Base-by-base conservation (phyloP, 2,797 vertebrate genomes). In the Gallinago nigripennis region DNA sequence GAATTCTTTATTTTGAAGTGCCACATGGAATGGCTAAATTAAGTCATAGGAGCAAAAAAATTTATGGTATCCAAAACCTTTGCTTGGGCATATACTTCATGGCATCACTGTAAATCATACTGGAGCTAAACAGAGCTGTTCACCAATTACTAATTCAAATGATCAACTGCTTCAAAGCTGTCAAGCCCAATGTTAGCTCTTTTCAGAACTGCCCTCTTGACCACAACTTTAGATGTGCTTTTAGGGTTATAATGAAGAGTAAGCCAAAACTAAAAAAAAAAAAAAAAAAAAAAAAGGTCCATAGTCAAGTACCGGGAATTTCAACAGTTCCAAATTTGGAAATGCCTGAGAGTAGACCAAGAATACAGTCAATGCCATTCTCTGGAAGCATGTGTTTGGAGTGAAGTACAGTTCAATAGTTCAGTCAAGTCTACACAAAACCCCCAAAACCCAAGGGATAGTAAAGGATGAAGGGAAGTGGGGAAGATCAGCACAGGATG, bases 91-190 rank as follows among this genome's bases (percentile, higher is more conserved):
- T 17, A 30, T 53, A 70, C 57, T 77, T 18, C 81, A 46, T 4
- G 28, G 68, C 71, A 90, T 64, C 94, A 85, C 64, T 75, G 64
- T 92, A 87, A 82, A 94, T 93, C 90, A 88, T 4, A 28, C 31
- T 82, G 53, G 25, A 90, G 70, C 56, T 39, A 48, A 94, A 69
- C 48, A 90, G 70, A 84, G 60, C 68, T 64, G 37, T 82, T 48
- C 63, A 56, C 73, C 56, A 16, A 41, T 37, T 50, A 70, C 58
- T 77, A 78, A 70, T 33, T 53, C 60, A 75, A 58, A 63, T 50
- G 11, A 71, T 71, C 71, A 82, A 35, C 48, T 46, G 64, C 83
- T 90, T 70, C 5, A 23, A 69, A 90, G 91, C 85, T 88, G 76
- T 46, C 85, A 68, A 15, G 27, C 48, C 53, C 3, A 8, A 70